phyloP scores from a whole-genome alignment of 2,797 vertebrate species.

The Squalus acanthias region DNA sequence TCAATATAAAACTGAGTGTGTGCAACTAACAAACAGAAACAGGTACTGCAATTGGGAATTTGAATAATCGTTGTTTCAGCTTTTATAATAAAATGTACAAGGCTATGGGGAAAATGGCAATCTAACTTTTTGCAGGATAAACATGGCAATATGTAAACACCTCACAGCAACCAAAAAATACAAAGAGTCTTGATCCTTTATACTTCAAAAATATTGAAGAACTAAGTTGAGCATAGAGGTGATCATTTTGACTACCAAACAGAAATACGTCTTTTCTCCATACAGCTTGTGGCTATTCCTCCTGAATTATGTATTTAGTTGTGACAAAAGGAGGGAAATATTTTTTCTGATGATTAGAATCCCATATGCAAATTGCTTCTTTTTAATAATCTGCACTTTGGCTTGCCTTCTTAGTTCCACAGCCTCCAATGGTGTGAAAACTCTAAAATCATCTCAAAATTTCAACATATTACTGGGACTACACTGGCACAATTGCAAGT shows the following conservation, averaged over 20 bases:
- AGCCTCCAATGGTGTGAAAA: neutral
- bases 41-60: too few relatives aligned
- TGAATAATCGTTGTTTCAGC: neutral
- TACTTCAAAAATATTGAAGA: neutral
- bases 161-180: neutral
- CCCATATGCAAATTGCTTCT: neutral
- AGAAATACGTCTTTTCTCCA: neutral
- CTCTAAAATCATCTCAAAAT: neutral
- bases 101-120: neutral
- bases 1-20: neutral
- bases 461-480: neutral
- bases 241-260: neutral
- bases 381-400: neutral
- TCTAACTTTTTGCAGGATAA: neutral
- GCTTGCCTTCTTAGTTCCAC: neutral
- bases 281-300: neutral
- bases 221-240: neutral
- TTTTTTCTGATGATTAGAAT: neutral
- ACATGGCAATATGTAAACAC: neutral
- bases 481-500: neutral
- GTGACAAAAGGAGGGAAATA: neutral
- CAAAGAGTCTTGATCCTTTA: neutral
- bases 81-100: neutral
- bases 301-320: neutral
- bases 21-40: neutral